A percentile compares a stretch with the other conserved stretches of the same genome.
Conservation (phyloP, 2,113 vertebrate species). For the Hiodon tergisus region DNA sequence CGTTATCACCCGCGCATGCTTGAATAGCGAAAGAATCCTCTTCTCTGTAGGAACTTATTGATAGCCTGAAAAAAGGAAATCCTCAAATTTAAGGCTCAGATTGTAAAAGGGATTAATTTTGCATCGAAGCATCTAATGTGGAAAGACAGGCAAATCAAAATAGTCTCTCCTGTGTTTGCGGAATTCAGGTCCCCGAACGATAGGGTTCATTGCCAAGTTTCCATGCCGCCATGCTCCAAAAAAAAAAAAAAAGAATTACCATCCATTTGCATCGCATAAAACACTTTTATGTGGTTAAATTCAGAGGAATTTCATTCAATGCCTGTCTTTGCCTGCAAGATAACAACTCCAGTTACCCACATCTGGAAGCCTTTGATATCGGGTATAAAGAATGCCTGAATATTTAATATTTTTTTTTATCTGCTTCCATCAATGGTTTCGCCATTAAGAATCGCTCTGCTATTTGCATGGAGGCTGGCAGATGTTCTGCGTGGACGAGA, state of each 20-base stretch:
- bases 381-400: conserved; percentile 91
- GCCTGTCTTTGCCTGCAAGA: conserved; percentile 97
- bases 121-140: conserved; percentile 79
- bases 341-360: conserved; percentile 99
- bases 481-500: conserved; percentile 68
- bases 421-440: conserved; percentile 91
- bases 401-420: conserved; percentile 79
- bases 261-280: conserved; percentile 86
- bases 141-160: conserved; percentile 78
- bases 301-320: conserved; percentile 98
- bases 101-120: conserved; percentile 86
- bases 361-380: conserved; percentile 98
- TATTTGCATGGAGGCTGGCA: conserved; percentile 69
- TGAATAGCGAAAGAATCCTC: conserved; percentile 87
- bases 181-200: conserved; percentile 70
- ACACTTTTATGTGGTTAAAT: conserved; percentile 85
- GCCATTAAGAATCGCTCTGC: conserved; percentile 82
- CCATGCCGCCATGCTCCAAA: conserved; percentile 74
- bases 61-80: conserved; percentile 84
- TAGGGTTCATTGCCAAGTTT: conserved; percentile 71
- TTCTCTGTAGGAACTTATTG: conserved; percentile 88
- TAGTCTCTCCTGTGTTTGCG: conserved; percentile 66
- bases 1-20: conserved; percentile 84
- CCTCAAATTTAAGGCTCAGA: conserved; percentile 84
- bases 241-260: conserved; percentile 58